Percentiles rank a stretch among this genome's conserved stretches.
These are phyloP conservation scores for Ascidia mentula DNA, from an alignment of 23 tunicate species.

Conservation along the genomic window DNA sequence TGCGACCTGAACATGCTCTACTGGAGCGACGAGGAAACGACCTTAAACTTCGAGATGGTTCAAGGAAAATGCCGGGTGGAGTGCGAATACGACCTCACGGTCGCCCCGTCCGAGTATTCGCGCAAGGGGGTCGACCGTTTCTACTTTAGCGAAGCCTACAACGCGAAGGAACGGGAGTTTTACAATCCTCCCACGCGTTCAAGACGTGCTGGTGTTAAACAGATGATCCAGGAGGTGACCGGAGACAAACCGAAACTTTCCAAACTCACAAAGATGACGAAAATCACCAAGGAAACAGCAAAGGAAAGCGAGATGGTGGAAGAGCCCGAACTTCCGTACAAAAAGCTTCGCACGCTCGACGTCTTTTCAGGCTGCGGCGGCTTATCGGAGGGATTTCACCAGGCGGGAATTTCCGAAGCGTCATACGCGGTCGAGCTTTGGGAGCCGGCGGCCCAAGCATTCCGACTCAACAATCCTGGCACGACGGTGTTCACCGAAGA, in stretches of 20 bases:
- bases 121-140: slow-evolving; percentile 59
- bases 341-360: slow-evolving; percentile 63
- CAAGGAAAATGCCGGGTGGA: slow-evolving; percentile 77
- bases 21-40: slow-evolving; percentile 58
- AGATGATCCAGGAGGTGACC: slow-evolving; percentile 30
- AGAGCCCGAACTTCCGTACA: neutral
- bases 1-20: slow-evolving; percentile 67
- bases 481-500: slow-evolving; percentile 91
- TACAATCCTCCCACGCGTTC: slow-evolving; percentile 59
- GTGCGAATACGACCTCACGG: slow-evolving; percentile 58
- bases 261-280: slow-evolving; percentile 24
- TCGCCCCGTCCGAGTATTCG: slow-evolving; percentile 40
- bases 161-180: slow-evolving; percentile 31
- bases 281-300: slow-evolving; percentile 25
- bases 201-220: slow-evolving; percentile 37
- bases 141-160: slow-evolving; percentile 65
- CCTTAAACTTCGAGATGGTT: slow-evolving; percentile 36
- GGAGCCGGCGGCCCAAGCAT: slow-evolving; percentile 91
- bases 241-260: slow-evolving; percentile 38
- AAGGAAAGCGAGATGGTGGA: slow-evolving; percentile 18
- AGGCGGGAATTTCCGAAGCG: slow-evolving; percentile 87
- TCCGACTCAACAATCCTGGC: slow-evolving; percentile 80
- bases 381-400: slow-evolving; percentile 89
- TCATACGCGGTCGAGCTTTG: slow-evolving; percentile 72
- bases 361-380: slow-evolving; percentile 98